Evolutionary conservation across 2,888 invertebrate genomes (phyloP).

Genomic region (Eristalis pertinax): DNA sequence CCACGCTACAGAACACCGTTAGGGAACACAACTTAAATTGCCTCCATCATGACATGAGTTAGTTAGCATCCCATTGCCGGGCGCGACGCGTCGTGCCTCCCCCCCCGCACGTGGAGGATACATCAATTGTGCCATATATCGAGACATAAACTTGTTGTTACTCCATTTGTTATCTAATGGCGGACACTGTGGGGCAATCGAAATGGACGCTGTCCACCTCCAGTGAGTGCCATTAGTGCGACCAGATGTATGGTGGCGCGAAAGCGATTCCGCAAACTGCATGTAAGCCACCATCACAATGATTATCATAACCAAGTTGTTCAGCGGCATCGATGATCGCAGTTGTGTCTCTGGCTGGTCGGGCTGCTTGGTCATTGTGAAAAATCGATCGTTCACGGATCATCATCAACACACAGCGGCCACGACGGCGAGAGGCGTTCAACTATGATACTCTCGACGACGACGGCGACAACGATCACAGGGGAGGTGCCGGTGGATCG

Average conservation of each 20-base stretch:
- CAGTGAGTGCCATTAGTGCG: constrained; percentile 48
- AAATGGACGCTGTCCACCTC: constrained; percentile 60
- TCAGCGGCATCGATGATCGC: background rate
- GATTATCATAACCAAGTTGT: constrained; percentile 16
- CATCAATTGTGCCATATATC: constrained; percentile 33
- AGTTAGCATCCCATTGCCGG: constrained; percentile 42
- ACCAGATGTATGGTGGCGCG: constrained; percentile 24
- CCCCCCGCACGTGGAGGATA: background rate
- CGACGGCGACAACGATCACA: background rate
- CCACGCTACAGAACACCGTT: constrained; percentile 44
- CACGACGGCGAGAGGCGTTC: background rate
- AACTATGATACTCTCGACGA: constrained; percentile 17
- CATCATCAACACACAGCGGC: constrained; percentile 25
- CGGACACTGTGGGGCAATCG: constrained; percentile 40
- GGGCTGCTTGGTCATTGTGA: constrained; percentile 42
- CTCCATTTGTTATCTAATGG: constrained; percentile 59
- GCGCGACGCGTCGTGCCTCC: background rate
- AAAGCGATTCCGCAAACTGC: constrained; percentile 35
- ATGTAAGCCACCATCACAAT: constrained; percentile 18
- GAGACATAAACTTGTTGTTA: constrained; percentile 43
- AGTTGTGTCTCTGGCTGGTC: background rate
- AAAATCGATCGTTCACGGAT: constrained; percentile 58
- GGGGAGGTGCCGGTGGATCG: background rate
- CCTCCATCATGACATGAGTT: constrained; percentile 37
- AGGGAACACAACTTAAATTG: constrained; percentile 37